These are phyloP conservation scores for Urechis unicinctus DNA, from an alignment of 2,888 invertebrate species.

Conservation along the genomic window DNA sequence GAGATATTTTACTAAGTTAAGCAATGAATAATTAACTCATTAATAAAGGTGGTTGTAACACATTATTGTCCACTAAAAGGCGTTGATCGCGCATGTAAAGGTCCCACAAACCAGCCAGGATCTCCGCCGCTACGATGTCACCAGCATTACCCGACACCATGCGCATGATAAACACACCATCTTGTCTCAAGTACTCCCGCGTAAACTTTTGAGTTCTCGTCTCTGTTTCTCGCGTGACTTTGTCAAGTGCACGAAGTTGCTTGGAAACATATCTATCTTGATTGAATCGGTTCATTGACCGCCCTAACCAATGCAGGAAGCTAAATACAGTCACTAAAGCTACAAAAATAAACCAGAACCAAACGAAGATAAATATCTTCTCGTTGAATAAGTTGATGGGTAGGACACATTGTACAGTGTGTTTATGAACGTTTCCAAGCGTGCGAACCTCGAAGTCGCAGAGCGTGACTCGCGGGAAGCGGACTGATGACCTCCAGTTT, in stretches of 20 bases:
- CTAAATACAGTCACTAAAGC: background rate
- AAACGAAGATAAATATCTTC: background rate
- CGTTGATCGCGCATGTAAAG: constrained; percentile 22
- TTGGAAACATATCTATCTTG: background rate
- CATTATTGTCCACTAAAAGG: background rate
- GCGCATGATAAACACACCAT: constrained; percentile 43
- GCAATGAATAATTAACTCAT: too few species aligned
- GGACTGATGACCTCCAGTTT: background rate
- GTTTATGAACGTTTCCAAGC: background rate
- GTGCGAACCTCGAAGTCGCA: constrained; percentile 5
- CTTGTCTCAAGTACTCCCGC: constrained; percentile 23
- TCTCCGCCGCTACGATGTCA: constrained; percentile 45
- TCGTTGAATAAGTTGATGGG: background rate
- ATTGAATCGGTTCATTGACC: background rate
- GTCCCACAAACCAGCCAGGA: constrained; percentile 41
- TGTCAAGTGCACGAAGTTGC: background rate
- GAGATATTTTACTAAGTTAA: too few species aligned
- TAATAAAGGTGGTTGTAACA: too few species aligned
- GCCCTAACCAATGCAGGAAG: background rate
- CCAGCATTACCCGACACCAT: constrained; percentile 43
- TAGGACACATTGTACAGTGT: background rate
- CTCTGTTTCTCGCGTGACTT: background rate
- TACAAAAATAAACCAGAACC: background rate
- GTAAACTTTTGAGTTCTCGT: background rate
- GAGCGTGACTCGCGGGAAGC: constrained; percentile 4